phyloP scores from a whole-genome alignment of 1,140 invertebrate genomes.

The Magallana gigas region DNA sequence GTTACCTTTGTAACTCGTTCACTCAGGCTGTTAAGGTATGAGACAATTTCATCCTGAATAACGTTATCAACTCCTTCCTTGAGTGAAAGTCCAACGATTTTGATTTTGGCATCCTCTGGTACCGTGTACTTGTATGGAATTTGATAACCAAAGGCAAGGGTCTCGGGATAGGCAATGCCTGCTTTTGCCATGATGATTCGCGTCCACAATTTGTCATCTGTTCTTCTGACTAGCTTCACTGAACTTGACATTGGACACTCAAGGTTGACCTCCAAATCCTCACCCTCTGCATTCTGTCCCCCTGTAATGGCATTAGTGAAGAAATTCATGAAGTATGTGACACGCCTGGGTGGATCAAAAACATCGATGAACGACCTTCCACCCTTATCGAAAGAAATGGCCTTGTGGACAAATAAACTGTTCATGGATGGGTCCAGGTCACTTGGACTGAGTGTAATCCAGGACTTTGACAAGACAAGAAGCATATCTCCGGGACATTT shows the following conservation, averaged over 20 bases:
- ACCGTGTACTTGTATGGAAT: constrained; percentile 16
- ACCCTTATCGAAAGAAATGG: constrained; percentile 55
- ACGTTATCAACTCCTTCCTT: neutral
- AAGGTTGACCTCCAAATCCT: constrained; percentile 54
- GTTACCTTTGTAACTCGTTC: no score
- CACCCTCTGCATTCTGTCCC: constrained; percentile 55
- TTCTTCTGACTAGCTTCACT: constrained; percentile 52
- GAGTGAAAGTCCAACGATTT: neutral
- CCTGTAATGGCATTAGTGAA: constrained; percentile 55
- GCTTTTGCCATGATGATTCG: constrained; percentile 59
- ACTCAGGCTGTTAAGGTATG: constrained; percentile 32
- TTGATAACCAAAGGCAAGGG: constrained; percentile 60
- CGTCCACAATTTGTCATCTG: constrained; percentile 67
- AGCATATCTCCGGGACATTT: constrained; percentile 61
- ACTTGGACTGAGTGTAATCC: constrained; percentile 50
- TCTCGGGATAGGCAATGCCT: constrained; percentile 58
- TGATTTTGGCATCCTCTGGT: constrained; percentile 38
- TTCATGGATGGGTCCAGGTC: constrained; percentile 30
- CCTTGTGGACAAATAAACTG: constrained; percentile 59
- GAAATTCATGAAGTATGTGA: constrained; percentile 63
- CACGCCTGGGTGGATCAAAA: constrained; percentile 58
- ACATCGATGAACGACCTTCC: constrained; percentile 60
- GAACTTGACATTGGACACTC: constrained; percentile 67
- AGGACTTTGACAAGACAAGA: constrained; percentile 57
- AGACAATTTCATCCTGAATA: constrained; percentile 24